Evolutionary conservation across 2,888 invertebrate species (phyloP).

Genomic region (Orchesella flavescens): DNA sequence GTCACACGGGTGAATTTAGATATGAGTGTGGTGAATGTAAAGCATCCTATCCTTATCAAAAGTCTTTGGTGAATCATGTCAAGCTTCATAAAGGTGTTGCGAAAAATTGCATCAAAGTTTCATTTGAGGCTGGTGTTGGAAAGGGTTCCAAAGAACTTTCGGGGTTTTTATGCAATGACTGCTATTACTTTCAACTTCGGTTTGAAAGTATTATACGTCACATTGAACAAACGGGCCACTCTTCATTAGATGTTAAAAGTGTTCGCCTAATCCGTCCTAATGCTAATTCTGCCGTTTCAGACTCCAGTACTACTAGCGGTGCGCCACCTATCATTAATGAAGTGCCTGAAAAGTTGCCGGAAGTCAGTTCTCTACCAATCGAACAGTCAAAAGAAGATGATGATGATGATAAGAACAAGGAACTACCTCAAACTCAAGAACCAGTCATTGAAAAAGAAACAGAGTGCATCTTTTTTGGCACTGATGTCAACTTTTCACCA

Average conservation of each 20-base stretch:
- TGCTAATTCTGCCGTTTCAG: neutral
- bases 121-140: constrained; percentile 8
- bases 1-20: constrained; percentile 86
- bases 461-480: constrained; percentile 53
- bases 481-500: constrained; percentile 22
- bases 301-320: neutral
- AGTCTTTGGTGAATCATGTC: constrained; percentile 50
- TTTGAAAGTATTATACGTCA: constrained; percentile 59
- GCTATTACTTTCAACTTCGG: constrained; percentile 62
- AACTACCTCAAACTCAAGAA: neutral
- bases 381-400: no score
- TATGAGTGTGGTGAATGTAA: constrained; percentile 80
- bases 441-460: neutral
- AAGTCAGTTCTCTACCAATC: no score
- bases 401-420: neutral
- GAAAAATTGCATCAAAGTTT: constrained; percentile 28
- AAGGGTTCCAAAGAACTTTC: constrained; percentile 45
- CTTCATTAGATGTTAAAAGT: constrained; percentile 55
- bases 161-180: constrained; percentile 63
- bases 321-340: neutral
- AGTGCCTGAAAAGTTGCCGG: neutral
- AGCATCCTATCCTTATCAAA: constrained; percentile 39
- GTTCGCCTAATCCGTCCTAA: constrained; percentile 45
- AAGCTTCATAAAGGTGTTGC: constrained; percentile 57
- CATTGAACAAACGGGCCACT: constrained; percentile 60